These are phyloP conservation scores for Philypnodon macrostomus DNA, from an alignment of 2,797 vertebrate genomes.

Conservation along the genomic window DNA sequence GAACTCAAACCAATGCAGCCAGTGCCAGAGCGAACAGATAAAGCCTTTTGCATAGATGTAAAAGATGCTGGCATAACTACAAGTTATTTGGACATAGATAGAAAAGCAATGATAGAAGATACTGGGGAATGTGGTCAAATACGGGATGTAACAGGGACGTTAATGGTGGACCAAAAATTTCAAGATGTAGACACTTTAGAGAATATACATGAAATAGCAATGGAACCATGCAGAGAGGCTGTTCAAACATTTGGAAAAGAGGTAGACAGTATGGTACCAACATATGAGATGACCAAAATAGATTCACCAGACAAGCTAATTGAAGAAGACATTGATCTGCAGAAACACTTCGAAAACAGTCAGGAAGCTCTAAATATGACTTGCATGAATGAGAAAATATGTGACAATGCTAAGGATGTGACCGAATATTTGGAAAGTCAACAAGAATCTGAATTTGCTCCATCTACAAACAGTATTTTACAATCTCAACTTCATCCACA, in stretches of 20 bases:
- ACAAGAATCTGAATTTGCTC: not conserved
- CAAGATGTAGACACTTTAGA: conserved; percentile 5
- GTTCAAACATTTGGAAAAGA: no score
- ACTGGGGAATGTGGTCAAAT: not conserved
- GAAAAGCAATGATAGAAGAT: no score
- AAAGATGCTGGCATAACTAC: not conserved
- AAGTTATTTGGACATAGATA: not conserved
- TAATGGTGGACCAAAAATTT: no score
- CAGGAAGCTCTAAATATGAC: not conserved
- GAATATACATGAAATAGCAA: conserved; percentile 7
- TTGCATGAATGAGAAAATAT: not conserved
- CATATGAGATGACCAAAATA: not conserved
- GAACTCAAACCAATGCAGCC: not conserved
- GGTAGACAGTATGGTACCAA: no score
- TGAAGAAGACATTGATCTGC: not conserved
- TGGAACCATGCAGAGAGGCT: no score
- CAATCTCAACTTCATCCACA: conserved; percentile 9
- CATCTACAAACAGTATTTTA: conserved; percentile 13
- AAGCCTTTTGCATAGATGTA: not conserved
- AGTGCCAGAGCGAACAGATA: not conserved
- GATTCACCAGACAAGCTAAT: not conserved
- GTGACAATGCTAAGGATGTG: not conserved
- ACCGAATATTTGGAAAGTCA: not conserved
- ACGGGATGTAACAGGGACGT: not conserved
- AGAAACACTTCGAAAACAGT: not conserved